Evolutionary conservation across 1,140 invertebrate genomes (phyloP), one percentile per base, ranked within the genome.

Genomic region (Sesamia nonagrioides): DNA sequence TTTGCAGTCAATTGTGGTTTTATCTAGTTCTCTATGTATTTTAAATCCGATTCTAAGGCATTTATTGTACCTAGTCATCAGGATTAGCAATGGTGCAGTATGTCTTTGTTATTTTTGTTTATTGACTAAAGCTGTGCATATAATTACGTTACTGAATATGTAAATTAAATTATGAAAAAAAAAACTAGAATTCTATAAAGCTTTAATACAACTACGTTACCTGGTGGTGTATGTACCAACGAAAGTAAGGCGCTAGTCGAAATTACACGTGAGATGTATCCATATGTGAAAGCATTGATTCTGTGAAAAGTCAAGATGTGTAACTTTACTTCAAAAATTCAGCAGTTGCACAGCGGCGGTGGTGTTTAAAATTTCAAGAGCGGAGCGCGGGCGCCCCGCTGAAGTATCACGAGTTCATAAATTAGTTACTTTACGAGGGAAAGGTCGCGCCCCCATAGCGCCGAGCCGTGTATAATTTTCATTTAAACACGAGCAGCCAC

Each of bases 381-480:
- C 85, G 72, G 84, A 86, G 84, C 82, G 83, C 82, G 78, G 78
- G 79, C 77, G 86, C 88, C 88, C 86, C 80, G 79, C 71, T 83
- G 84, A 79, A 88, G 88, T 88, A 90, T 89, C 85, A 88, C 88
- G 86, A 86, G 88, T 90, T 92, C 89, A 91, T 92, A 90, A 91
- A 90, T 91, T 90, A 90, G 89, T 91, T 91, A 91, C 83, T 90
- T 88, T 89, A 92, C 87, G 87, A 89, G 86, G 84, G 85, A 88
- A 90, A 91, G 89, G 89, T 87, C 89, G 86, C 84, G 89, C 77
- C 78, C 83, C 84, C 82, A 82, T 83, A 82, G 85, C 83, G 84
- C 72, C 83, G 84, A 82, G 69, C 82, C 81, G 86, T 89, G 87
- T 92, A 91, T 89, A 91, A 91, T 92, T 91, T 90, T 90, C 89